These are phyloP conservation scores for Netelia fuscicornis DNA, from an alignment of 2,888 invertebrate genomes.

Conservation along the genomic window DNA sequence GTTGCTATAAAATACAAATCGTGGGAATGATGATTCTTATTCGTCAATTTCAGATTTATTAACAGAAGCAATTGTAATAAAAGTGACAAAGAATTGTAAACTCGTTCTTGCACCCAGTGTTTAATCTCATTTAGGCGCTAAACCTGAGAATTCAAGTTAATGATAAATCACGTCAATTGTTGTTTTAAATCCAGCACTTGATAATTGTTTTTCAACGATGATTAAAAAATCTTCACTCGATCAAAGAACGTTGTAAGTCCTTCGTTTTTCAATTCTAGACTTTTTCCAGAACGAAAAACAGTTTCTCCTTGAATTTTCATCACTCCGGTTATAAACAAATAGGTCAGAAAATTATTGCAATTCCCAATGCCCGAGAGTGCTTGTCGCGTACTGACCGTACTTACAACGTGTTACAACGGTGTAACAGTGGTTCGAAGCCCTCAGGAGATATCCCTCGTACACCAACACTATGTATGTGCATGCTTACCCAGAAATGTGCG, in stretches of 20 bases:
- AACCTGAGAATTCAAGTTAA: neutral
- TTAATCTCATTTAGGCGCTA: neutral
- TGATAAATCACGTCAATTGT: neutral
- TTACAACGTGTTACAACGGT: slow-evolving; percentile 46
- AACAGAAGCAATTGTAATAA: too few relatives aligned
- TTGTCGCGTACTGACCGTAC: slow-evolving; percentile 59
- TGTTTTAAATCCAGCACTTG: neutral
- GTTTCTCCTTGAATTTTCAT: slow-evolving; percentile 9
- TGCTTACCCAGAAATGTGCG: slow-evolving; percentile 11
- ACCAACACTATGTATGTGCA: neutral
- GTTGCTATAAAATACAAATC: neutral
- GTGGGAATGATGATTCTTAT: neutral
- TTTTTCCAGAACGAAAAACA: neutral
- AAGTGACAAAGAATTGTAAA: neutral
- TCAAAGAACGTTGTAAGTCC: neutral
- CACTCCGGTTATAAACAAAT: slow-evolving; percentile 26
- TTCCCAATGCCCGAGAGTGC: slow-evolving; percentile 46
- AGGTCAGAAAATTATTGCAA: slow-evolving; percentile 41
- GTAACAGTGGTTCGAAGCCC: slow-evolving; percentile 63
- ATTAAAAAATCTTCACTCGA: too few relatives aligned
- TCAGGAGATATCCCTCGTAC: slow-evolving; percentile 67
- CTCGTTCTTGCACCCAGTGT: neutral
- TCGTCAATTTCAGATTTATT: too few relatives aligned
- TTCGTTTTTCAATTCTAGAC: neutral
- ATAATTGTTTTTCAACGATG: neutral